A percentile compares a stretch with the other conserved stretches of the same genome.
These are phyloP conservation scores for Lutraria rhynchaena DNA, from an alignment of 1,140 invertebrate genomes.

Conservation along the genomic window DNA sequence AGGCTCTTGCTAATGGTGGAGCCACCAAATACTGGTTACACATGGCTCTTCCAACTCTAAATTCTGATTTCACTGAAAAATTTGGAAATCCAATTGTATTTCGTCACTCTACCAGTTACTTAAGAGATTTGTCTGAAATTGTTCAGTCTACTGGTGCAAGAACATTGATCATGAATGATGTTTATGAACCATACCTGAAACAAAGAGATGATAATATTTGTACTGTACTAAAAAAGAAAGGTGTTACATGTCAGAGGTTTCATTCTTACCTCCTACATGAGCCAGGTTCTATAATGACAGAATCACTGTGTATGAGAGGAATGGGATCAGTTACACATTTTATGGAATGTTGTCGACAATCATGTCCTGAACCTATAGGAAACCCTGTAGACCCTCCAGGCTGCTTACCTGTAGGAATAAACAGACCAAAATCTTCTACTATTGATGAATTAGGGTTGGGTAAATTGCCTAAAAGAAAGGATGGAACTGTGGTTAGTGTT, in stretches of 20 bases:
- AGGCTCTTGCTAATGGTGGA: slow-evolving; percentile 56
- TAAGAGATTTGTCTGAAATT: slow-evolving; percentile 36
- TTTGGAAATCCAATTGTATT: slow-evolving; percentile 59
- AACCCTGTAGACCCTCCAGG: slow-evolving; percentile 48
- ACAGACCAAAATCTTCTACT: slow-evolving; percentile 5
- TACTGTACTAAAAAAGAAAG: slow-evolving; percentile 23
- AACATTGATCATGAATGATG: slow-evolving; percentile 59
- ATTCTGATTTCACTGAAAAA: slow-evolving; percentile 41
- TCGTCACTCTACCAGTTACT: slow-evolving; percentile 38
- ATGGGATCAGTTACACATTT: slow-evolving; percentile 64
- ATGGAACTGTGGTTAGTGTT: slow-evolving; percentile 58
- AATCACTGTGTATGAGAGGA: slow-evolving; percentile 61
- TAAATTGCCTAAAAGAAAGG: slow-evolving; percentile 60
- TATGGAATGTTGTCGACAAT: slow-evolving; percentile 61
- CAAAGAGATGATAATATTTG: slow-evolving; percentile 62
- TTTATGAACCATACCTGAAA: slow-evolving; percentile 68
- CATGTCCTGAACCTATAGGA: slow-evolving; percentile 53
- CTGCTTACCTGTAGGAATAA: slow-evolving; percentile 20
- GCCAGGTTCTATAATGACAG: slow-evolving; percentile 58
- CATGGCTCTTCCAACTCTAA: slow-evolving; percentile 54
- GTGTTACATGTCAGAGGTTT: slow-evolving; percentile 56
- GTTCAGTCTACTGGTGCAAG: slow-evolving; percentile 47
- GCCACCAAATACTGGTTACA: slow-evolving; percentile 65
- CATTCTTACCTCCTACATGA: slow-evolving; percentile 62
- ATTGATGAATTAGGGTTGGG: slow-evolving; percentile 54